Percentiles rank a stretch among this genome's conserved stretches.
These are phyloP conservation scores for Pithys albifrons DNA, from an alignment of 2,113 vertebrate species.

Conservation along the genomic window DNA sequence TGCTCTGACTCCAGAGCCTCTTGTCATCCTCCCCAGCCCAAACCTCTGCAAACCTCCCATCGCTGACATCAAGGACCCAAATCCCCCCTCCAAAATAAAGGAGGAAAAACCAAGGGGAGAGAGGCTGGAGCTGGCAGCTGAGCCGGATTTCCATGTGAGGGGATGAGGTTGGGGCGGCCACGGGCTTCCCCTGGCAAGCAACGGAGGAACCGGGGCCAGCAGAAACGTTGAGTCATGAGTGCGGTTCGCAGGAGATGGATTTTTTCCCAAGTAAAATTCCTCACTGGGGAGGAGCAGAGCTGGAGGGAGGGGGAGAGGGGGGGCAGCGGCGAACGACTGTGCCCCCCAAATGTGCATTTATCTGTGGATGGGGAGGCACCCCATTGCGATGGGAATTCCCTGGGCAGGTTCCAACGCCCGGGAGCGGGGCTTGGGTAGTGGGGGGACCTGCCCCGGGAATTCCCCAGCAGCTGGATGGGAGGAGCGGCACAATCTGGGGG, in stretches of 20 bases:
- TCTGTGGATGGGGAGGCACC: not conserved
- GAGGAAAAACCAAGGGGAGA: not conserved
- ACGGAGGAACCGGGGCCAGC: slow-evolving; percentile 23
- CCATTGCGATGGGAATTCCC: not conserved
- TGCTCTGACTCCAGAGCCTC: not conserved
- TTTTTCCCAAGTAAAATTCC: slow-evolving; percentile 12
- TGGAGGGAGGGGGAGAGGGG: not conserved
- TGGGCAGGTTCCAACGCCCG: not conserved
- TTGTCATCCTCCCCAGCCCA: not conserved
- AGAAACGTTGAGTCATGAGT: slow-evolving; percentile 64
- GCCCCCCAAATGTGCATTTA: not conserved
- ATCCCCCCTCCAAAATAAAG: not conserved
- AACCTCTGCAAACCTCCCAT: not conserved
- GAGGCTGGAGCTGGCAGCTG: not conserved
- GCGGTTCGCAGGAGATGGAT: not conserved
- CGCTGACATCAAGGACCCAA: not conserved
- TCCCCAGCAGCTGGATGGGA: not conserved
- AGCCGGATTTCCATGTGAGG: slow-evolving; percentile 38
- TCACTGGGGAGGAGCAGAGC: not conserved
- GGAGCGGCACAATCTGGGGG: not conserved
- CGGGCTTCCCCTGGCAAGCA: slow-evolving; percentile 60
- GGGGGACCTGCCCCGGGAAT: not conserved
- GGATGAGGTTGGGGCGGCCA: slow-evolving; percentile 38
- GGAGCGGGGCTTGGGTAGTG: not conserved
- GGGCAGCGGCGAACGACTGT: not conserved